phyloP scores from a whole-genome alignment of 2,888 invertebrate genomes.

The Clusia tigrina region DNA sequence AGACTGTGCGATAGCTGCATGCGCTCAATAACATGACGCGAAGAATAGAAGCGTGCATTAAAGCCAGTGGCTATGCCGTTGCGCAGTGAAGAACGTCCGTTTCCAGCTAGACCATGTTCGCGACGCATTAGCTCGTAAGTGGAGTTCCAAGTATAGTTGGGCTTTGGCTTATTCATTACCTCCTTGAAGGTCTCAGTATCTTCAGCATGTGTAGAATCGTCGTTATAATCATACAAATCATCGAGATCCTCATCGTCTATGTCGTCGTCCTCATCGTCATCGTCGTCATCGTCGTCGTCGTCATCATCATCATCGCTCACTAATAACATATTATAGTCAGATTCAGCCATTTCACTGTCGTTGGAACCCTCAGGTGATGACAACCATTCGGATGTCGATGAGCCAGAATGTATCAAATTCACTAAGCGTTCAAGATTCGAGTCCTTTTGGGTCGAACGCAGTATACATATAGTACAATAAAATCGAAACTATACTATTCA shows the following conservation, averaged over 20 bases:
- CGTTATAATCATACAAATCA: conserved; percentile 27
- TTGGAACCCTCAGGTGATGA: no score
- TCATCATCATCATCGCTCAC: conserved; percentile 18
- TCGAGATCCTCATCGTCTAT: conserved; percentile 29
- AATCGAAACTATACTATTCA: no score
- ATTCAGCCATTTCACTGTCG: no score
- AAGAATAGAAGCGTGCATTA: conserved; percentile 78
- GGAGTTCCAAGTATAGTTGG: conserved; percentile 53
- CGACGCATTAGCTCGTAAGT: conserved; percentile 52
- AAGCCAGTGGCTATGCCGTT: conserved; percentile 63
- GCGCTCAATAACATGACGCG: conserved; percentile 82
- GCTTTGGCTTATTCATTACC: conserved; percentile 51
- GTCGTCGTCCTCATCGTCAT: conserved; percentile 19
- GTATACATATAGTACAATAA: no score
- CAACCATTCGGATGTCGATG: no score
- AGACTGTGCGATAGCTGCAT: conserved; percentile 80
- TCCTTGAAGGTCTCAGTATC: conserved; percentile 36
- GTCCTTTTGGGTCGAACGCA: no score
- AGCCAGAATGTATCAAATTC: no score
- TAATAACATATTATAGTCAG: no score
- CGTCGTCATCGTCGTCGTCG: conserved; percentile 16
- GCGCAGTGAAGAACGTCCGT: conserved; percentile 33
- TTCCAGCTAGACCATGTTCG: conserved; percentile 50
- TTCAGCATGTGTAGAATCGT: conserved; percentile 19
- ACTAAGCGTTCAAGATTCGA: no score